Evolutionary conservation across 2,797 vertebrate species (phyloP), one percentile per base, ranked within the genome.

Genomic region (Emydoidea blandingii): DNA sequence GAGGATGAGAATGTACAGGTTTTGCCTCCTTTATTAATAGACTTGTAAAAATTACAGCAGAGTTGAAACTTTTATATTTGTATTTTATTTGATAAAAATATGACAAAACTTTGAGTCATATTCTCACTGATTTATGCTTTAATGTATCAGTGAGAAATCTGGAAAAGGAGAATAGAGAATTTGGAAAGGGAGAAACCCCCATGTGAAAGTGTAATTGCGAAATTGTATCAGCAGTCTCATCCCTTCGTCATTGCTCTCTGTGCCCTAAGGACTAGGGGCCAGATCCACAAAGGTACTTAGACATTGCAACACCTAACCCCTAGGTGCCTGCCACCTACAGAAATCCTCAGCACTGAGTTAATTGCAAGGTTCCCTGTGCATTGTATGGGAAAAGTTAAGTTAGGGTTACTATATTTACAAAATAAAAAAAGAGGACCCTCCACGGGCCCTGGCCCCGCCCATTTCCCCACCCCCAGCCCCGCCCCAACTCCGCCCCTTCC

Each of bases 1-100:
- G 10, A 5, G 18, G 5, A 3, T 1, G 12, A 27, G 78, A 79
- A 16, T 59, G 4, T 62, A 0, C 0, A 68, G n/a, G 19, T 57
- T 84, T 81, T 47, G 34, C 41, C 41, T 78, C 52, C 87, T 59
- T 57, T 0, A 1, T 44, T 57, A 2, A 2, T 0, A 1, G 44
- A 78, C 19, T 41, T 57, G 37, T 41, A 31, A 85, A 41, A 37
- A 49, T 5, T 57, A 10, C 47, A 3, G 14, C 65, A 49, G 79
- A 11, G 57, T 74, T 27, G 12, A 29, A 29, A 44, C 16, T 81
- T 57, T 11, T 59, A 31, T 29, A 31, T 59, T 59, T 31, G 29
- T 31, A 31, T 59, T 14, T 59, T 59, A 59, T 57, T 57, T 57
- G 57, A 59, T 59, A 68, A 68, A 37, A 37, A 37, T 37, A 23